Conservation (phyloP, 2,888 invertebrate species). For the Eupelmus urozonus region DNA sequence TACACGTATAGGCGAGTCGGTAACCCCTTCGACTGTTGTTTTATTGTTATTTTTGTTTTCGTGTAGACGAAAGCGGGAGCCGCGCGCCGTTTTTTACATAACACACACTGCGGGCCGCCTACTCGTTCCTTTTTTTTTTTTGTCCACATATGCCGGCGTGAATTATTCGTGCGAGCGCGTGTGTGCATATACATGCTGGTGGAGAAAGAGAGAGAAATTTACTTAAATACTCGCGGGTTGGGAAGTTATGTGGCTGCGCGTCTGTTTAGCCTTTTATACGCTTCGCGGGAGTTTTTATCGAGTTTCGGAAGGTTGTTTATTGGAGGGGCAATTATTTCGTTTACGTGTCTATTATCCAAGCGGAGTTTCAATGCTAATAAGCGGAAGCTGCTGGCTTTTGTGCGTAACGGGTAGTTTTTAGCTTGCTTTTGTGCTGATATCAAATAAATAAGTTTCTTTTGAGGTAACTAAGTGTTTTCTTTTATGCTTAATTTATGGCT, state of each 20-base stretch:
- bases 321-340: constrained; percentile 25
- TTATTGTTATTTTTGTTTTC: constrained; percentile 44
- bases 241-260: constrained; percentile 24
- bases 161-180: constrained; percentile 43
- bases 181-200: background rate
- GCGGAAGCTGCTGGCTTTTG: background rate
- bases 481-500: background rate
- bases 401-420: background rate
- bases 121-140: constrained; percentile 5
- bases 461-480: background rate
- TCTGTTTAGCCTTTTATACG: constrained; percentile 17
- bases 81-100: constrained; percentile 49
- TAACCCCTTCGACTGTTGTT: constrained; percentile 36
- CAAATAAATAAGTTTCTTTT: background rate
- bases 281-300: constrained; percentile 3
- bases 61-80: background rate
- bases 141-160: constrained; percentile 40
- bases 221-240: constrained; percentile 46
- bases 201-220: constrained; percentile 46
- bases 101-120: constrained; percentile 23
- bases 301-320: constrained; percentile 9
- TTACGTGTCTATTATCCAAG: constrained; percentile 33
- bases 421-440: background rate
- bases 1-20: background rate
- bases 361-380: constrained; percentile 8